Evolutionary conservation across 2,113 vertebrate species (phyloP).

Genomic region (Greenwoodochromis staneri): DNA sequence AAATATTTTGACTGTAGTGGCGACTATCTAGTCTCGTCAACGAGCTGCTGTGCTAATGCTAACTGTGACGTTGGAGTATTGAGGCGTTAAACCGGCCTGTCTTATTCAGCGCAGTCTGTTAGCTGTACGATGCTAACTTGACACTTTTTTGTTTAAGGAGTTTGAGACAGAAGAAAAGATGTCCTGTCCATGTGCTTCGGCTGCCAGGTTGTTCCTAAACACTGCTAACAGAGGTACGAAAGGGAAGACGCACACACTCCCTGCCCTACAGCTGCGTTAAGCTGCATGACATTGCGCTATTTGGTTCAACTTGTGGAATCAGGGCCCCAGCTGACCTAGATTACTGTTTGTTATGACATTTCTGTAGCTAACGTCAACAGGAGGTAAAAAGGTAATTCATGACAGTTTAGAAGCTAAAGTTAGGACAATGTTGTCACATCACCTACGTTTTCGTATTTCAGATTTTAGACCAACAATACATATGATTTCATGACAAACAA

Average conservation of each 20-base stretch:
- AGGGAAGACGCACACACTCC: background rate
- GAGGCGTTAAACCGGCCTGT: slow-evolving; percentile 5
- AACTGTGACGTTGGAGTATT: slow-evolving; percentile 37
- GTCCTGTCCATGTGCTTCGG: slow-evolving; percentile 71
- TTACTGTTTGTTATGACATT: slow-evolving; percentile 14
- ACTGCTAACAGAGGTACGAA: slow-evolving; percentile 68
- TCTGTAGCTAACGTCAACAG: background rate
- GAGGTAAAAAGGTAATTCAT: background rate
- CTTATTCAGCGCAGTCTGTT: background rate
- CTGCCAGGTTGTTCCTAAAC: slow-evolving; percentile 63
- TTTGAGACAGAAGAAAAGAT: slow-evolving; percentile 42
- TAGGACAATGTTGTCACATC: background rate
- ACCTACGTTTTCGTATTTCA: background rate
- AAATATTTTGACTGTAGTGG: background rate
- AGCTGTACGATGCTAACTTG: background rate
- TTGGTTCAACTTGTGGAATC: background rate
- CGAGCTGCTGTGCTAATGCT: slow-evolving; percentile 39
- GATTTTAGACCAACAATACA: background rate
- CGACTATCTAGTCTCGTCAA: background rate
- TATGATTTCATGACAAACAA: background rate
- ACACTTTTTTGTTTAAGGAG: background rate
- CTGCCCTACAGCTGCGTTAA: background rate
- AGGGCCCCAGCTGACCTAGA: slow-evolving; percentile 4
- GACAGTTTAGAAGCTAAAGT: background rate
- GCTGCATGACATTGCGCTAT: slow-evolving; percentile 13